A percentile compares a stretch with the other conserved stretches of the same genome.
These are phyloP conservation scores for Illadopsis cleaveri DNA, from an alignment of 2,113 vertebrate genomes.

Conservation along the genomic window DNA sequence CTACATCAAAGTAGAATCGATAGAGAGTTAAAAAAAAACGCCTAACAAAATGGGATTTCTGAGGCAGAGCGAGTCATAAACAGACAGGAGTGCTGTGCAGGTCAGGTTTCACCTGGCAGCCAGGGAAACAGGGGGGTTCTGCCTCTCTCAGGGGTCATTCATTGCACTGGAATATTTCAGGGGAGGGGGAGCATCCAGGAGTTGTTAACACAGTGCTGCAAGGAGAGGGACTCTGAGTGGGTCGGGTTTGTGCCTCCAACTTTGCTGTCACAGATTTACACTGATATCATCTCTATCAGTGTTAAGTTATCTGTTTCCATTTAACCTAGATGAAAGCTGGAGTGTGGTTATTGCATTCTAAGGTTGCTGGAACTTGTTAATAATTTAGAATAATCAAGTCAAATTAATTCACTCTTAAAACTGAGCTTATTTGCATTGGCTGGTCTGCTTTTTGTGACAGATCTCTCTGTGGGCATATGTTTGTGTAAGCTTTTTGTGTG, in stretches of 20 bases:
- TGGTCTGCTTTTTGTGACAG: not conserved
- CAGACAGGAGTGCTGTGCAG: not conserved
- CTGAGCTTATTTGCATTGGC: slow-evolving; percentile 28
- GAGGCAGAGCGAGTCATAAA: not conserved
- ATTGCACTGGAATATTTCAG: not conserved
- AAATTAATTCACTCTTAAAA: slow-evolving; percentile 26
- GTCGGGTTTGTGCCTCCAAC: not conserved
- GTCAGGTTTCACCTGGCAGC: slow-evolving; percentile 16
- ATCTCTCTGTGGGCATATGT: not conserved
- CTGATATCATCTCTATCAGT: not conserved
- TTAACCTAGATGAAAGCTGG: not conserved
- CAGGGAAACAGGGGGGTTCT: not conserved
- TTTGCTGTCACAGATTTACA: not conserved
- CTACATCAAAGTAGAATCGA: slow-evolving; percentile 24
- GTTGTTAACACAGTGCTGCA: not conserved
- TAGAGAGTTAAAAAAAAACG: not conserved
- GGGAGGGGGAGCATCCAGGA: not conserved
- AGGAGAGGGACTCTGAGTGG: not conserved
- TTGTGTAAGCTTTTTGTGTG: slow-evolving; percentile 23
- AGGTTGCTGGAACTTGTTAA: slow-evolving; percentile 49
- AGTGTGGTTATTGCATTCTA: not conserved
- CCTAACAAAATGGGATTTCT: not conserved
- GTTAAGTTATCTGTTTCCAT: not conserved
- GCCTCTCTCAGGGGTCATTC: not conserved
- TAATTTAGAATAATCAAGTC: slow-evolving; percentile 45